Conservation (phyloP, 2,888 invertebrate species). For the Morpho achilles region DNA sequence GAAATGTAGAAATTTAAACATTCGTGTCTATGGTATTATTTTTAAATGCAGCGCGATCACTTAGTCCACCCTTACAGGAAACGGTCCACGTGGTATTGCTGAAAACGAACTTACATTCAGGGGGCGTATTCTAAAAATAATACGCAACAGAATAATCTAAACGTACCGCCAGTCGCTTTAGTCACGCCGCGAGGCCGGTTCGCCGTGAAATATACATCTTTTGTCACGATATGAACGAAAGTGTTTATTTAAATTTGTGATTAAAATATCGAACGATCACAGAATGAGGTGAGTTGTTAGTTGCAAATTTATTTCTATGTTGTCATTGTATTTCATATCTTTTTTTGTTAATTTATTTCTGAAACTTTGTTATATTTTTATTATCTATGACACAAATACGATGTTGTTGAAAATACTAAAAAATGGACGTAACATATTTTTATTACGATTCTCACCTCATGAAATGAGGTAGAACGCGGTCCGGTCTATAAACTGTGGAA, state of each 20-base stretch:
- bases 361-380: not conserved
- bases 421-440: not conserved
- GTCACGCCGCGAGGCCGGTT: conserved; percentile 52
- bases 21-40: conserved; percentile 4
- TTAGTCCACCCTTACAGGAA: conserved; percentile 51
- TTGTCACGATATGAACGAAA: conserved; percentile 2
- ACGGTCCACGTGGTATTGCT: conserved; percentile 46
- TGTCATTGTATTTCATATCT: too few species aligned
- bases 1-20: conserved; percentile 1
- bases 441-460: conserved; percentile 5
- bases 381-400: too few species aligned
- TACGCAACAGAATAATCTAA: conserved; percentile 44
- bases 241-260: conserved; percentile 12
- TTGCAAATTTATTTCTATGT: conserved; percentile 1
- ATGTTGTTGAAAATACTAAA: too few species aligned
- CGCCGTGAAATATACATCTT: conserved; percentile 28
- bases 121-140: conserved; percentile 77
- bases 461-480: conserved; percentile 20
- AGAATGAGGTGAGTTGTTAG: conserved; percentile 19
- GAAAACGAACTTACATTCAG: conserved; percentile 45
- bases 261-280: conserved; percentile 14
- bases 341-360: too few species aligned
- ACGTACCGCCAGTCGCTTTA: conserved; percentile 52
- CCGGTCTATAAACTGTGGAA: conserved; percentile 21
- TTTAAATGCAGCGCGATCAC: conserved; percentile 8